Evolutionary conservation across 2,113 vertebrate genomes (phyloP), one percentile per base, ranked within the genome.

Genomic region (Limanda limanda): DNA sequence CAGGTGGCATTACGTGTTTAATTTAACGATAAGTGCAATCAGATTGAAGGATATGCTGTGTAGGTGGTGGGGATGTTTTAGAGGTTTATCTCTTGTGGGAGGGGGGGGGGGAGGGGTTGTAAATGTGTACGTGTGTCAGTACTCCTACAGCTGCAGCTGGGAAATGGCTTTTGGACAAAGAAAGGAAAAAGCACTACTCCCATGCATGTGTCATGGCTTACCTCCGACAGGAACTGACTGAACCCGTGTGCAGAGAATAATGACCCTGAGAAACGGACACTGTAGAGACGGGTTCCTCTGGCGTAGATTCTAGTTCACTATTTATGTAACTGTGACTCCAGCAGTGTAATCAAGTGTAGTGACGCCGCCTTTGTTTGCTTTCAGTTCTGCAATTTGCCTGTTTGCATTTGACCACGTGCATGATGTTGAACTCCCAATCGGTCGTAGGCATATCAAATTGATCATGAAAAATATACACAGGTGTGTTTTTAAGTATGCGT

Each of bases 301-400:
- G 73, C 85, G 24, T 92, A 81, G 75, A 87, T 88, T 88, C 78
- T 86, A 74, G 79, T 76, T 90, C 82, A 88, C 87, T 83, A 79
- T 88, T 89, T 89, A 82, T 88, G 81, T 88, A 86, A 88, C 85
- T 80, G 84, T 81, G 86, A 83, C 90, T 82, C 67, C 82, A 83
- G 83, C 84, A 81, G 89, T 77, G 86, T 89, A 85, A 89, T 84
- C 76, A 75, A 83, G 78, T 88, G 79, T 86, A 76, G 78, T 86
- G 67, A 84, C 78, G 74, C 2, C 1, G 73, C 86, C 74, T 86
- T 4, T 79, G 70, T 87, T 90, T 84, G 65, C 73, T 76, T 68
- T 85, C 68, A 59, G 57, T 85, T 75, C 60, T 73, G 81, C 81
- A 42, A 25, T 78, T 78, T 81, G 83, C 78, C 76, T 74, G 85